Evolutionary conservation across 2,888 invertebrate species (phyloP), one percentile per base, ranked within the genome.

Genomic region (Ichneumoninae sp.): DNA sequence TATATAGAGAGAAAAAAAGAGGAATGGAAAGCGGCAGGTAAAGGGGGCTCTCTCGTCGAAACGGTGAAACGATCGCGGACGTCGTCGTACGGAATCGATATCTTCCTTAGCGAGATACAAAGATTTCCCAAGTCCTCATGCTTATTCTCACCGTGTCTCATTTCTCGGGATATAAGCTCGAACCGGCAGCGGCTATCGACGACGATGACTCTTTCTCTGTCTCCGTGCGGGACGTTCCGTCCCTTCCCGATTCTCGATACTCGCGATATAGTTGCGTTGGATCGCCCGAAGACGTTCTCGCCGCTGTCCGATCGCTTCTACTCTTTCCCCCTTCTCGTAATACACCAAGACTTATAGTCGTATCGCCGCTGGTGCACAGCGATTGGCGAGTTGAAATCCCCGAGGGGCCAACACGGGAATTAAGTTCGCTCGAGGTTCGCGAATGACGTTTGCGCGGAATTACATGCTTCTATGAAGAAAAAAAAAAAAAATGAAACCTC

Each of bases 41-140:
- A 54, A 33, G 65, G 36, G 36, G 33, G 50, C 44, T 73, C 47
- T 10, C 70, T 52, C 16, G 4, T 8, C 16, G 26, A 60, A 22
- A 52, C 33, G 40, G 13, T 2, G 80, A 76, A 83, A 71, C 80
- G 80, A 80, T 83, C 66, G 83, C 52, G 60, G 63, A 78, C 63
- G 68, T 80, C 70, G 70, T 70, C 47, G 71, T 40, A 57, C 65
- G 60, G 80, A 83, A 73, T 83, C 83, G 83, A 83, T 83, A 80
- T 83, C 83, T 83, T 83, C 71, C 68, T 76, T 68, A 76, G 71
- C 65, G 66, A 71, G 80, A 75, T 65, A 75, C 66, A 76, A 80
- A 83, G 83, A 83, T 80, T 80, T 80, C 57, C 36, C 65, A 13
- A 71, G 73, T 69, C 57, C 65, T 77, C 79, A 19, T 68, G 71